Evolutionary conservation across 1,140 invertebrate genomes (phyloP).

Genomic region (Drosophila parabipectinata): DNA sequence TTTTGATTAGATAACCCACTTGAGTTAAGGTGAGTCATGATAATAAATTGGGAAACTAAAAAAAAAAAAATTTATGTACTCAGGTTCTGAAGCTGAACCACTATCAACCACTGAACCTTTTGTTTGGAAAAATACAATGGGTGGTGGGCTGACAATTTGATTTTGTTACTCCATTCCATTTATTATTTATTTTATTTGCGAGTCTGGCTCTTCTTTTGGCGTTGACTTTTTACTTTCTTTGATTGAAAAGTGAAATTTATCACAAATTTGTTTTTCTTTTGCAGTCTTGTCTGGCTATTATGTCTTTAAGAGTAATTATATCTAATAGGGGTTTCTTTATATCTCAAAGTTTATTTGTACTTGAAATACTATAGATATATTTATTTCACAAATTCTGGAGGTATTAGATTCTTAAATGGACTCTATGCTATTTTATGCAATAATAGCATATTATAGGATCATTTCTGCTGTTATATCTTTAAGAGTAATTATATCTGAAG

Average conservation of each 20-base stretch:
- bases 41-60: not conserved
- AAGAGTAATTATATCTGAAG: no score
- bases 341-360: no score
- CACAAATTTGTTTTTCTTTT: not conserved
- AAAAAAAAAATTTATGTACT: not conserved
- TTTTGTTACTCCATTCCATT: slow-evolving; percentile 17
- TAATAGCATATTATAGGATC: no score
- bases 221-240: slow-evolving; percentile 35
- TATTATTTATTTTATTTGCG: slow-evolving; percentile 6
- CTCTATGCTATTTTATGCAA: no score
- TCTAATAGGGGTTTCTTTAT: no score
- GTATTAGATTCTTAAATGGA: no score
- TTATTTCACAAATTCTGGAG: no score
- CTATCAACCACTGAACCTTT: not conserved
- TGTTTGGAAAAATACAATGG: slow-evolving; percentile 39
- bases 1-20: slow-evolving; percentile 7
- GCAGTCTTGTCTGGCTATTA: not conserved
- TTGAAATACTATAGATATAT: no score
- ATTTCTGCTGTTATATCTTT: no score
- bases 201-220: slow-evolving; percentile 17
- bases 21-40: not conserved
- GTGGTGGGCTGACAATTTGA: slow-evolving; percentile 21
- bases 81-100: not conserved
- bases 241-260: slow-evolving; percentile 43
- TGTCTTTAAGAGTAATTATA: not conserved